Evolutionary conservation across 2,113 vertebrate species (phyloP).

Genomic region (Apistogramma diplotaenia): DNA sequence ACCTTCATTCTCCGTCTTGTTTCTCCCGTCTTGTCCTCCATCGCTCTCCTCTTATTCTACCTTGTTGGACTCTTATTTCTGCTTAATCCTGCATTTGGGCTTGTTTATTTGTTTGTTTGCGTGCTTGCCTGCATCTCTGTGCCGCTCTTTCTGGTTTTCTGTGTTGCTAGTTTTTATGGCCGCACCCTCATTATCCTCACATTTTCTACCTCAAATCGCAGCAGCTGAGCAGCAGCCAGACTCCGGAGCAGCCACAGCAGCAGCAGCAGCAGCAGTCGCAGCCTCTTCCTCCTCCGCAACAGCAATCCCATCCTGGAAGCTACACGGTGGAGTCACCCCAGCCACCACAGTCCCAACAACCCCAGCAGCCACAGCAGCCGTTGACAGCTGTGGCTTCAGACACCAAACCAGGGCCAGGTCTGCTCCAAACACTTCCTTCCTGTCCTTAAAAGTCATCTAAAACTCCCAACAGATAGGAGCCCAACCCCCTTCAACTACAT

Average conservation of each 20-base stretch:
- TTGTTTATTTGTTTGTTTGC: constrained; percentile 48
- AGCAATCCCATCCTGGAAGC: constrained; percentile 48
- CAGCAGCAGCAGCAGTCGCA: constrained; percentile 69
- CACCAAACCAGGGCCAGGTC: constrained; percentile 72
- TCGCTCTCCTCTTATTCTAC: constrained; percentile 11
- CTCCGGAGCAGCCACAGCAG: constrained; percentile 81
- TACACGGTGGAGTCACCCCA: constrained; percentile 59
- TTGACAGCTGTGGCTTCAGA: constrained; percentile 55
- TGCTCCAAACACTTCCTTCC: background rate
- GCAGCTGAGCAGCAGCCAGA: constrained; percentile 86
- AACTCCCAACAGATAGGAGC: background rate
- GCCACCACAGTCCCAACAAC: constrained; percentile 26
- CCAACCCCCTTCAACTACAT: background rate
- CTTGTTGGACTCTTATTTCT: constrained; percentile 33
- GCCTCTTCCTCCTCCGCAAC: constrained; percentile 35
- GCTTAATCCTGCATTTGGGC: constrained; percentile 43
- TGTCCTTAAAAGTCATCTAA: background rate
- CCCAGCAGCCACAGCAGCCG: constrained; percentile 60
- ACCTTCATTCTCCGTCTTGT: constrained; percentile 7
- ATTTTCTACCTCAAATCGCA: constrained; percentile 89
- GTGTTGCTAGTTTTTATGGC: constrained; percentile 80
- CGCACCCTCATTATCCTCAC: constrained; percentile 80
- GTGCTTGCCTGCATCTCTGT: constrained; percentile 44
- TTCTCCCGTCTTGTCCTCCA: constrained; percentile 1
- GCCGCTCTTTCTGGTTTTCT: constrained; percentile 58